Evolutionary conservation across 2,113 vertebrate genomes (phyloP), one percentile per base, ranked within the genome.

Genomic region (Abramis brama): DNA sequence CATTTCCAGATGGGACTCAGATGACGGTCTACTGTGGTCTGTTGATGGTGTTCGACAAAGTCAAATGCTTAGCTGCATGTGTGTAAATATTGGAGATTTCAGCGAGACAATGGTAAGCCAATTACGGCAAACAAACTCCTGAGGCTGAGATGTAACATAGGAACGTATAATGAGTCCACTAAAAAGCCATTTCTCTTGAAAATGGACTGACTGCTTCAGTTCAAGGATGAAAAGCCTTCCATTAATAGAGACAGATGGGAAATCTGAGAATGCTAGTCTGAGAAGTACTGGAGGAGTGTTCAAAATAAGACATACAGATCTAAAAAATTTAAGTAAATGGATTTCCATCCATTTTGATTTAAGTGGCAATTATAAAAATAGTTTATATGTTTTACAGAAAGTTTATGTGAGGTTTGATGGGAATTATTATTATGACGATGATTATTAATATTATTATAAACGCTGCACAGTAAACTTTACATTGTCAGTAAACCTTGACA

Each of bases 221-320:
- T 89, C 90, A 91, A 91, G 90, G 90, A 90, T 84, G 89, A 81
- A 88, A 82, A 88, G 91, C 33, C 80, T 81, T 87, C 81, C 78
- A 85, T 87, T 87, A 84, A 86, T 78, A 60, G 60, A 87, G 57
- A 87, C 76, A 82, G 82, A 79, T 88, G 79, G 75, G 85, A 64
- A 86, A 78, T 71, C 85, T 85, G 77, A 89, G 68, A 75, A 86
- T 81, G 82, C 86, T 85, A 87, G 70, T 71, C 79, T 85, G 60
- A 85, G 83, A 86, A 71, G 25, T 64, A 85, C 43, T 85, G 71
- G 82, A 82, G 43, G 85, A 66, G 76, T 64, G 68, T 87, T 71
- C 15, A 82, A 36, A 85, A 82, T 73, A 86, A 88, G 39, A 78
- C 43, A 88, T 73, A 57, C 55, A 45, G 76, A 71, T 80, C 52